A percentile compares a stretch with the other conserved stretches of the same genome.
These are phyloP conservation scores for Toxotes jaculatrix DNA, from an alignment of 2,113 vertebrate genomes.

Conservation along the genomic window DNA sequence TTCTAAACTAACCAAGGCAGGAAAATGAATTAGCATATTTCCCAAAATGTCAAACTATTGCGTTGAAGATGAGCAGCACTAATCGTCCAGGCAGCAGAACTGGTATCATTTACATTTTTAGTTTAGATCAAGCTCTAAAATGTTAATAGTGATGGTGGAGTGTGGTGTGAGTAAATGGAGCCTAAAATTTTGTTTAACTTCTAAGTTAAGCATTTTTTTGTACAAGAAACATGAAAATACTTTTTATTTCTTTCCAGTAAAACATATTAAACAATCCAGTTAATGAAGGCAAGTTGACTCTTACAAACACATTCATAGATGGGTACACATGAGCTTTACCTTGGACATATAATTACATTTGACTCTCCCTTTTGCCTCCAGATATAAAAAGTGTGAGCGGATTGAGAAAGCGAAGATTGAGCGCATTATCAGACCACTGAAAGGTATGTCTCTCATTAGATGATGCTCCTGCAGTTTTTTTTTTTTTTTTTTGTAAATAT, in stretches of 20 bases:
- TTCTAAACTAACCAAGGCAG: too few relatives aligned
- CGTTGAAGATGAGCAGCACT: background rate
- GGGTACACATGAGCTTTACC: conserved; percentile 29
- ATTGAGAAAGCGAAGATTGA: conserved; percentile 87
- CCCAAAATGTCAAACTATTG: background rate
- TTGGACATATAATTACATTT: background rate
- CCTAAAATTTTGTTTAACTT: conserved; percentile 25
- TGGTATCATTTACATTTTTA: background rate
- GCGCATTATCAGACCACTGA: conserved; percentile 80
- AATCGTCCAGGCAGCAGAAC: background rate
- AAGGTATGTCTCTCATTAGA: conserved; percentile 81
- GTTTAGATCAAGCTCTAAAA: background rate
- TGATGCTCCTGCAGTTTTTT: background rate
- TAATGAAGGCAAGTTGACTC: conserved; percentile 38
- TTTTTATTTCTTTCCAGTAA: conserved; percentile 46
- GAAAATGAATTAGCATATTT: background rate
- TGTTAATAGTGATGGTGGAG: background rate
- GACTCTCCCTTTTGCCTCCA: conserved; percentile 67
- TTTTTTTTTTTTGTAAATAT: background rate
- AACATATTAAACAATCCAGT: conserved; percentile 42
- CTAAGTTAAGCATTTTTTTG: conserved; percentile 16
- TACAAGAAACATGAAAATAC: conserved; percentile 39
- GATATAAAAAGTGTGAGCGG: conserved; percentile 88
- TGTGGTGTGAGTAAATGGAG: background rate
- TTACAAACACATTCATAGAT: conserved; percentile 45